phyloP scores from a whole-genome alignment of 2,797 vertebrate genomes.

The Miichthys miiuy region DNA sequence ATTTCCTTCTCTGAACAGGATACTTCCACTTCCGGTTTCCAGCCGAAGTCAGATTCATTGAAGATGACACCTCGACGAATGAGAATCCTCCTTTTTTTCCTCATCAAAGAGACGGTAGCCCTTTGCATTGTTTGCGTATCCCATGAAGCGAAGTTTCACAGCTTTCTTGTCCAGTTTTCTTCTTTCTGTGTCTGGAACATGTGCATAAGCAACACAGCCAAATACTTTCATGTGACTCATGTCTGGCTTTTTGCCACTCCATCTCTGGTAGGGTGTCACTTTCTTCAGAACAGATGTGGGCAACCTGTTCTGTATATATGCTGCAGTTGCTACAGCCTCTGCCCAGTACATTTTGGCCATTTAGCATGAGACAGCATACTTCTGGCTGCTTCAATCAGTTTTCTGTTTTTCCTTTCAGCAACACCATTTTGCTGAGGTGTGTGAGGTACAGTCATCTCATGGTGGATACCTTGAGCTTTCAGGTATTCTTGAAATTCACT shows the following conservation, averaged over 20 bases:
- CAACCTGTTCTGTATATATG: constrained; percentile 57
- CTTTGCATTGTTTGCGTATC: constrained; percentile 55
- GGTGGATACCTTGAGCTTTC: constrained; percentile 59
- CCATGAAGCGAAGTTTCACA: constrained; percentile 49
- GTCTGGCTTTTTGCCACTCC: constrained; percentile 40
- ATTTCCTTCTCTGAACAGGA: constrained; percentile 15
- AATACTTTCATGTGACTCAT: constrained; percentile 60
- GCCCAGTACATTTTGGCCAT: constrained; percentile 45
- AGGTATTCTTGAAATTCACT: constrained; percentile 63
- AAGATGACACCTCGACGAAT: constrained; percentile 38
- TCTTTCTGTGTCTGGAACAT: constrained; percentile 43
- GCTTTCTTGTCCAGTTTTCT: constrained; percentile 57
- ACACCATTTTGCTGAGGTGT: constrained; percentile 59
- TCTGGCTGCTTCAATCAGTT: constrained; percentile 51
- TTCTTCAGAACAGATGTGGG: constrained; percentile 53
- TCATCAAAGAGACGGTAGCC: constrained; percentile 40
- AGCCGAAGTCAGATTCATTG: constrained; percentile 41
- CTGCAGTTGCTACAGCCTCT: constrained; percentile 50
- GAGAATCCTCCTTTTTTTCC: constrained; percentile 33
- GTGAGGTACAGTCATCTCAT: constrained; percentile 52
- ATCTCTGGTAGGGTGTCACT: constrained; percentile 50
- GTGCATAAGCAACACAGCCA: constrained; percentile 57
- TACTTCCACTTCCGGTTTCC: constrained; percentile 20
- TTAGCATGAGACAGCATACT: constrained; percentile 43
- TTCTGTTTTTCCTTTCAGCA: constrained; percentile 57